Percentiles rank a stretch among this genome's conserved stretches.
Evolutionary conservation across 2,888 invertebrate genomes (phyloP).

Genomic region (Chelonus formosanus): DNA sequence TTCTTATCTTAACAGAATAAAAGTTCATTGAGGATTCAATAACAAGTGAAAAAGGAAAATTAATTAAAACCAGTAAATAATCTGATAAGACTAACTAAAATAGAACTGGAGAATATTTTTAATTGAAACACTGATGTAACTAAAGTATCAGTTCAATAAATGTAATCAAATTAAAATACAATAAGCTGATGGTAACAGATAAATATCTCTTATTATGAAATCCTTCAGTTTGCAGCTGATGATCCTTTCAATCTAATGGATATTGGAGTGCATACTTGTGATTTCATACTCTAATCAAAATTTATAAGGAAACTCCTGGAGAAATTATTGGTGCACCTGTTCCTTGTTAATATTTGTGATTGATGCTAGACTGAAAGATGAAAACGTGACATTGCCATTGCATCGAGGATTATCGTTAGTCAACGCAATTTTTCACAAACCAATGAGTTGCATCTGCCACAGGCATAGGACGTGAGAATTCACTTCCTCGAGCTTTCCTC

Average conservation of each 20-base stretch:
- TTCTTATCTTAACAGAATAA: too few species aligned
- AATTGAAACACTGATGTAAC: background rate
- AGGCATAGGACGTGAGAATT: constrained; percentile 5
- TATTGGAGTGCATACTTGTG: background rate
- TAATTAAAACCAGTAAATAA: too few species aligned
- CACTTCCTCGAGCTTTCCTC: background rate
- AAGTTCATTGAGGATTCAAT: too few species aligned
- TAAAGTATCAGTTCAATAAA: background rate
- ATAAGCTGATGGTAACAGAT: too few species aligned
- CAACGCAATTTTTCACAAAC: background rate
- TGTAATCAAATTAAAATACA: background rate
- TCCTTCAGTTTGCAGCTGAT: too few species aligned
- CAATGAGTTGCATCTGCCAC: background rate
- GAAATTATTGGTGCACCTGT: constrained; percentile 12
- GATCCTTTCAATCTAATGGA: too few species aligned
- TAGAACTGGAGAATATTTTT: too few species aligned
- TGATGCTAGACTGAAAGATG: constrained; percentile 6
- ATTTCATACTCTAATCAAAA: background rate
- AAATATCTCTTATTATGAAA: too few species aligned
- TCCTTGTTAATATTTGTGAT: constrained; percentile 22
- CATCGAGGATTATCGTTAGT: constrained; percentile 14
- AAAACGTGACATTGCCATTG: constrained; percentile 20
- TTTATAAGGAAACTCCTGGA: background rate
- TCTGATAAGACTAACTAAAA: too few species aligned
- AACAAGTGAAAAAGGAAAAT: too few species aligned